Conservation (phyloP, 2,797 vertebrate species). For the Rhinatrema bivittatum region DNA sequence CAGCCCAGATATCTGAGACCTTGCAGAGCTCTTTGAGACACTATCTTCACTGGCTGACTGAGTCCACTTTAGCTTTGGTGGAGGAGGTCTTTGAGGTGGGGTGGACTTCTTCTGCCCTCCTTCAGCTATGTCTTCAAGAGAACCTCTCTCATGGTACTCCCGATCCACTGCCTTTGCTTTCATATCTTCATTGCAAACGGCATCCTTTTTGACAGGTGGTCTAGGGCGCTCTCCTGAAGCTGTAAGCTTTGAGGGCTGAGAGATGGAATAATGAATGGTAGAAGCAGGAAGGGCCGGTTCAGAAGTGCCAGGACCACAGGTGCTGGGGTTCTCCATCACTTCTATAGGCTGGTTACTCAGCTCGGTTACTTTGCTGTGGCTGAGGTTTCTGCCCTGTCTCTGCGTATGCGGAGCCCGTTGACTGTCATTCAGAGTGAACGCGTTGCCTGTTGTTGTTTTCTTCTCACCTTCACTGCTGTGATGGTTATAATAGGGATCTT, state of each 20-base stretch:
- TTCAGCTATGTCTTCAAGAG: constrained; percentile 30
- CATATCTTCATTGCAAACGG: background rate
- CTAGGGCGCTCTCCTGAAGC: constrained; percentile 5
- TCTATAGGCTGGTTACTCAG: constrained; percentile 29
- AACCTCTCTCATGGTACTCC: constrained; percentile 23
- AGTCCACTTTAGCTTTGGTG: constrained; percentile 19
- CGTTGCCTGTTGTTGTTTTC: constrained; percentile 7
- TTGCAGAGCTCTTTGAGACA: background rate
- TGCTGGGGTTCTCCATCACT: constrained; percentile 30
- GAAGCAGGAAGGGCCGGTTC: constrained; percentile 43
- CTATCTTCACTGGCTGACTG: constrained; percentile 7
- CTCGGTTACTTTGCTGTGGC: constrained; percentile 18
- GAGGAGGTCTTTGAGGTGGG: constrained; percentile 21
- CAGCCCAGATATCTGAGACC: background rate
- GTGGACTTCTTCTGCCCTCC: constrained; percentile 24
- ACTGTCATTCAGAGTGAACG: constrained; percentile 34
- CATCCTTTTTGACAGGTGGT: constrained; percentile 11
- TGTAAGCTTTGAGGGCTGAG: background rate
- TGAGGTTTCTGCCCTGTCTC: constrained; percentile 34
- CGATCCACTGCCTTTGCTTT: constrained; percentile 10
- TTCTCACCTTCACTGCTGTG: background rate
- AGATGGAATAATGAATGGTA: constrained; percentile 11
- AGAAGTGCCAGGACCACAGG: constrained; percentile 33
- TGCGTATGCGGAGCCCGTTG: constrained; percentile 50
- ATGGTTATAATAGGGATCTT: constrained; percentile 28